Evolutionary conservation across 2,888 invertebrate genomes (phyloP).

Genomic region (Penaeus monodon): DNA sequence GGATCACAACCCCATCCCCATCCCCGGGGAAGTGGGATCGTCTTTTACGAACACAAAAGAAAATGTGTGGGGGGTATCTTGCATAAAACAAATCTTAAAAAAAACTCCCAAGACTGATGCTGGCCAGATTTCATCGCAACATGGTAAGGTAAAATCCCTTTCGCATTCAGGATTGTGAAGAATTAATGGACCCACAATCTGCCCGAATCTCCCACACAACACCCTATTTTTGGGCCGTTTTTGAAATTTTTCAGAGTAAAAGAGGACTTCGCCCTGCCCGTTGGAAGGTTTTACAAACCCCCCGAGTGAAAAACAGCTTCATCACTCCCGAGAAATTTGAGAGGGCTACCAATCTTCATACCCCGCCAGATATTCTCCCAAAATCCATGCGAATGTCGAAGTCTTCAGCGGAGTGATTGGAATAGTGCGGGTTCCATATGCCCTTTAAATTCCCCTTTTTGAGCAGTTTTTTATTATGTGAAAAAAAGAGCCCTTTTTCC

Average conservation of each 20-base stretch:
- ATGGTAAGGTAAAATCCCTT: not conserved
- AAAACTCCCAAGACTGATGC: slow-evolving; percentile 4
- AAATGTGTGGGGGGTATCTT: too few species aligned
- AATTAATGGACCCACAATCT: not conserved
- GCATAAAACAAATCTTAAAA: too few species aligned
- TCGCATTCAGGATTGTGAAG: not conserved
- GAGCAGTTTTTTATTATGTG: not conserved
- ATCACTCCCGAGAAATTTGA: slow-evolving; percentile 65
- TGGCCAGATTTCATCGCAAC: slow-evolving; percentile 25
- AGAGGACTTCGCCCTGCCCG: slow-evolving; percentile 66
- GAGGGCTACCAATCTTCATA: slow-evolving; percentile 8
- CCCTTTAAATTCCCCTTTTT: not conserved
- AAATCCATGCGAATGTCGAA: slow-evolving; percentile 6
- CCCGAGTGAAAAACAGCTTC: slow-evolving; percentile 66
- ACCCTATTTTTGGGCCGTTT: slow-evolving; percentile 63
- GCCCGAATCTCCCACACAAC: slow-evolving; percentile 40
- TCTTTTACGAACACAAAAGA: too few species aligned
- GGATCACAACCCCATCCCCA: too few species aligned
- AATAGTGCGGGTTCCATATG: not conserved
- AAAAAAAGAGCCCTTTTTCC: not conserved
- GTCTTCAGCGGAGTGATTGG: slow-evolving; percentile 5
- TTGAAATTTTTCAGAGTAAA: not conserved
- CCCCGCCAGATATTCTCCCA: not conserved
- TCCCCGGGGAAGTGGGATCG: too few species aligned
- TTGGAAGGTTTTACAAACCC: slow-evolving; percentile 66